Percentiles rank a stretch among this genome's conserved stretches.
phyloP scores from a whole-genome alignment of 2,888 invertebrate genomes.

The Drosophila helvetica region DNA sequence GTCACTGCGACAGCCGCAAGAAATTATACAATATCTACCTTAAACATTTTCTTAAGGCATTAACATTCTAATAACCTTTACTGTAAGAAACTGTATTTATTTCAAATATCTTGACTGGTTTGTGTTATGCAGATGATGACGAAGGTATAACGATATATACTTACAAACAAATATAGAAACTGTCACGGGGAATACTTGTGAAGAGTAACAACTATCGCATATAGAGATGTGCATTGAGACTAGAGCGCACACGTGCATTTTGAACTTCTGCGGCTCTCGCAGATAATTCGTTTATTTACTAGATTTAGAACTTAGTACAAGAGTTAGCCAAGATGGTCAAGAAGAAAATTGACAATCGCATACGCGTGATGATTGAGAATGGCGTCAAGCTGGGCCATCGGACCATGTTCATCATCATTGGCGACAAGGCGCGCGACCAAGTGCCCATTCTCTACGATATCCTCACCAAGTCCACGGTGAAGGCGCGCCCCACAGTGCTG shows the following conservation, averaged over 20 bases:
- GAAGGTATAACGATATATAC: too few species aligned
- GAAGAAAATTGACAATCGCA: slow-evolving; percentile 98
- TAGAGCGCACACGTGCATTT: slow-evolving; percentile 32
- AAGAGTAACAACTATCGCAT: too few species aligned
- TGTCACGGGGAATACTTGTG: too few species aligned
- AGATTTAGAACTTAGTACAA: not conserved
- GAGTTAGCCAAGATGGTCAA: slow-evolving; percentile 89
- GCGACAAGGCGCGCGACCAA: slow-evolving; percentile 98
- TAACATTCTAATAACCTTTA: too few species aligned
- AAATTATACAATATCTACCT: too few species aligned
- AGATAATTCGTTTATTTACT: not conserved
- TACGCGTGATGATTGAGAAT: slow-evolving; percentile 98
- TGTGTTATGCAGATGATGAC: too few species aligned
- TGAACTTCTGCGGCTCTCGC: slow-evolving; percentile 1
- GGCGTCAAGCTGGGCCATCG: slow-evolving; percentile 95
- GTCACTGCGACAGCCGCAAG: too few species aligned
- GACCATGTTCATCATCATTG: slow-evolving; percentile 96
- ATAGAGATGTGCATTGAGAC: too few species aligned
- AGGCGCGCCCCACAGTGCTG: slow-evolving; percentile 95
- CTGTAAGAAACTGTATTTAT: too few species aligned
- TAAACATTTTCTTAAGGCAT: too few species aligned
- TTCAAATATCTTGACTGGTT: too few species aligned
- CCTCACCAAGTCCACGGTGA: slow-evolving; percentile 96
- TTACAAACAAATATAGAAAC: too few species aligned
- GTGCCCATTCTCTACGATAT: slow-evolving; percentile 99